A percentile compares a stretch with the other conserved stretches of the same genome.
Conservation (phyloP, 2,113 vertebrate genomes). For the Colaptes auratus region DNA sequence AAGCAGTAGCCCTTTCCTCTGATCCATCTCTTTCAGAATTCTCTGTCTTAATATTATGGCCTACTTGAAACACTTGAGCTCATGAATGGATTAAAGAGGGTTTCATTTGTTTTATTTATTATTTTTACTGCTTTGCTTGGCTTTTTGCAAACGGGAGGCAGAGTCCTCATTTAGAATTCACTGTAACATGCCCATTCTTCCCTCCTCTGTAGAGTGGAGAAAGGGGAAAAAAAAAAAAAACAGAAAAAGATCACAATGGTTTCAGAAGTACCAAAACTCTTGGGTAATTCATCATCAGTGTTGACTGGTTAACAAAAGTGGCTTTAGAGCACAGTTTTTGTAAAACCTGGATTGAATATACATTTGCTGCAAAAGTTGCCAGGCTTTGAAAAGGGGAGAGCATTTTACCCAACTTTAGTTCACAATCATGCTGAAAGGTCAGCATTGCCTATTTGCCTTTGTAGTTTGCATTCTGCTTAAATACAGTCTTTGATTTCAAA, state of each 20-base stretch:
- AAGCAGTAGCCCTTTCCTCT: conserved; percentile 29
- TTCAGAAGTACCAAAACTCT: conserved; percentile 71
- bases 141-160: conserved; percentile 52
- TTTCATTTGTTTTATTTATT: conserved; percentile 71
- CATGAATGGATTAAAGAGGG: conserved; percentile 69
- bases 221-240: neutral
- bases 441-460: neutral
- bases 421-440: neutral
- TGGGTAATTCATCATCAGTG: conserved; percentile 55
- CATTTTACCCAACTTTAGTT: conserved; percentile 11
- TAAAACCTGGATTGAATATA: neutral
- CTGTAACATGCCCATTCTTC: conserved; percentile 48
- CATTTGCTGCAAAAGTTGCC: neutral
- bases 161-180: conserved; percentile 67
- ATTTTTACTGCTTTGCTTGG: conserved; percentile 64
- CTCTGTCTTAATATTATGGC: conserved; percentile 60
- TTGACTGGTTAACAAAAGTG: neutral
- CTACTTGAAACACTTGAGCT: conserved; percentile 56
- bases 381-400: neutral
- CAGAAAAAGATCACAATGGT: conserved; percentile 50
- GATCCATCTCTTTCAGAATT: conserved; percentile 57
- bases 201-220: neutral
- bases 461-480: conserved; percentile 9
- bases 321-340: neutral
- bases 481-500: conserved; percentile 46